Percentiles rank a stretch among this genome's conserved stretches.
phyloP scores from a whole-genome alignment of 2,797 vertebrate species.

The Oryzias sinensis region DNA sequence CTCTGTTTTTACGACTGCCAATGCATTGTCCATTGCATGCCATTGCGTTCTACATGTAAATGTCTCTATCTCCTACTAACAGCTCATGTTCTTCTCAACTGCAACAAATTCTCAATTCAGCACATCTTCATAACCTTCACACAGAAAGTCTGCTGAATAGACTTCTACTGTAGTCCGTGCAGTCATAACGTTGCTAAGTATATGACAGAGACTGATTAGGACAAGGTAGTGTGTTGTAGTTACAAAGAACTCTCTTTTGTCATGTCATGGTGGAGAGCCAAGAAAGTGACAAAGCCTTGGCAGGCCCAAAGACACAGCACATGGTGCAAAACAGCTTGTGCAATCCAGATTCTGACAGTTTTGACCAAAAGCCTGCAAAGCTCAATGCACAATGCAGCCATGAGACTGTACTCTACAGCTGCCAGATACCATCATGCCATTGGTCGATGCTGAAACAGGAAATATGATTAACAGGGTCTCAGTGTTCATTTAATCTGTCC shows the following conservation, averaged over 20 bases:
- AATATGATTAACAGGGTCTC: constrained; percentile 24
- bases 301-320: constrained; percentile 32
- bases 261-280: constrained; percentile 39
- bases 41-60: neutral
- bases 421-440: constrained; percentile 26
- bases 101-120: neutral
- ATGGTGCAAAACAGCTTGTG: constrained; percentile 20
- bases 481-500: too few relatives aligned
- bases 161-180: constrained; percentile 21
- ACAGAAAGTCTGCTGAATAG: constrained; percentile 5
- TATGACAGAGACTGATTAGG: constrained; percentile 28
- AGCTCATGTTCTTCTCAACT: too few relatives aligned
- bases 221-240: constrained; percentile 21
- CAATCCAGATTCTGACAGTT: constrained; percentile 36
- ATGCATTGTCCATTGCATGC: neutral
- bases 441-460: constrained; percentile 22
- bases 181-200: constrained; percentile 24
- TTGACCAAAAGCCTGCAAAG: constrained; percentile 23
- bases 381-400: constrained; percentile 13
- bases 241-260: constrained; percentile 30
- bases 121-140: constrained; percentile 3
- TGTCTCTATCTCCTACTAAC: neutral
- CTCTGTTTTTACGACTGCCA: neutral
- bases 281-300: constrained; percentile 46
- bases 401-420: constrained; percentile 35